phyloP scores from a whole-genome alignment of 2,888 invertebrate genomes.

The Drepana falcataria region DNA sequence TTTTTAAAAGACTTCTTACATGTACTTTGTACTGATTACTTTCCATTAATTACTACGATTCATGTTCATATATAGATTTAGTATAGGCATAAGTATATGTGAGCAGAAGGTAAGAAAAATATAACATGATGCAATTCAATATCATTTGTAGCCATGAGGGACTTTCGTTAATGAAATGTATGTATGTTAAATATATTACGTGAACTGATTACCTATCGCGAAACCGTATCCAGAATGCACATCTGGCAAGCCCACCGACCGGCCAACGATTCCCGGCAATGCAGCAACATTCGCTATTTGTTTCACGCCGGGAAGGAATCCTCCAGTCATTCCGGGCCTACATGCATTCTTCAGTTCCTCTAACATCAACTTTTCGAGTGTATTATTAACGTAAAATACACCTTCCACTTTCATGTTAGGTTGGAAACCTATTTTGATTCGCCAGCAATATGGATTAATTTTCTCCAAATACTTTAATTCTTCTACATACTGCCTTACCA shows the following conservation, averaged over 20 bases:
- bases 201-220: constrained; percentile 87
- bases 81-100: too few species aligned
- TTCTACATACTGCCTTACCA: constrained; percentile 93
- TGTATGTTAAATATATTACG: too few species aligned
- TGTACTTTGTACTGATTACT: too few species aligned
- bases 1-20: too few species aligned
- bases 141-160: too few species aligned
- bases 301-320: constrained; percentile 98
- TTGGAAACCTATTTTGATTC: constrained; percentile 98
- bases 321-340: constrained; percentile 93
- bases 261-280: constrained; percentile 96
- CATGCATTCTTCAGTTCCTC: constrained; percentile 96
- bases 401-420: constrained; percentile 99
- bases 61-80: too few species aligned
- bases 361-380: constrained; percentile 96
- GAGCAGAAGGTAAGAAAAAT: too few species aligned
- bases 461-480: constrained; percentile 96
- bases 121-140: too few species aligned
- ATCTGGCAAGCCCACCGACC: constrained; percentile 96
- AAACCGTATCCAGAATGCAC: constrained; percentile 99
- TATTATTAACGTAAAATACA: constrained; percentile 95
- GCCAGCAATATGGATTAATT: constrained; percentile 90
- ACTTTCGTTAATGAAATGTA: too few species aligned
- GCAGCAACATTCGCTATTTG: constrained; percentile 99
- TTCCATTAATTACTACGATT: too few species aligned